phyloP scores from a whole-genome alignment of 1,140 invertebrate genomes.

The Zelostemma sp. region DNA sequence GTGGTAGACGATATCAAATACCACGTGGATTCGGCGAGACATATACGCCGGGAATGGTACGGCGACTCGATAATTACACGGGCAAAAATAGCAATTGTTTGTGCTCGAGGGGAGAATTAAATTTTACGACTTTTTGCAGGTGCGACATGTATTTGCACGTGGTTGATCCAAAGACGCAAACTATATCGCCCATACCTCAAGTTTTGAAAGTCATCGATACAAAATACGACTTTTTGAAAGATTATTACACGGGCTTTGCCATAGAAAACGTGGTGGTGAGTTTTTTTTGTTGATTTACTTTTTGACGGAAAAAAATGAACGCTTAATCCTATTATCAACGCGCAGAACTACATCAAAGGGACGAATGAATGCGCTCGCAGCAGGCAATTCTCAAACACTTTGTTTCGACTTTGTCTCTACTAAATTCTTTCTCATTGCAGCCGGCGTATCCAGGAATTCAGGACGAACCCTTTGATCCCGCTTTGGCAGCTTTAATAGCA shows the following conservation, averaged over 20 bases:
- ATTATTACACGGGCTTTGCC: constrained; percentile 81
- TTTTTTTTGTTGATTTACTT: too few species aligned
- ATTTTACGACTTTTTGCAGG: constrained; percentile 69
- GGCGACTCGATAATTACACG: too few species aligned
- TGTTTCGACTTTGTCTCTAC: too few species aligned
- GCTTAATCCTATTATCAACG: background rate
- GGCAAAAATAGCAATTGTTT: too few species aligned
- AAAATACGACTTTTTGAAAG: constrained; percentile 87
- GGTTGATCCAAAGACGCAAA: constrained; percentile 80
- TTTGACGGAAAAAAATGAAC: too few species aligned
- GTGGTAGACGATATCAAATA: constrained; percentile 85
- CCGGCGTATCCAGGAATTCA: constrained; percentile 70
- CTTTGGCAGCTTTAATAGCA: constrained; percentile 86
- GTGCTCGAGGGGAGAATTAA: too few species aligned
- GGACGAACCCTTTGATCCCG: constrained; percentile 86
- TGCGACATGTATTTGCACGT: constrained; percentile 91
- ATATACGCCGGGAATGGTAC: constrained; percentile 78
- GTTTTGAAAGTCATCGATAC: constrained; percentile 87
- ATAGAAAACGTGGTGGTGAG: constrained; percentile 85
- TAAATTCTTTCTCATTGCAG: constrained; percentile 40
- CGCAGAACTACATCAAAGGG: background rate
- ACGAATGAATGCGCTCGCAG: background rate
- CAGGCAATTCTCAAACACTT: too few species aligned
- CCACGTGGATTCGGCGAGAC: constrained; percentile 78
- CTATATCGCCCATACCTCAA: constrained; percentile 82